Evolutionary conservation across 2,113 vertebrate genomes (phyloP), one percentile per base, ranked within the genome.

Genomic region (Eulemur macaco): DNA sequence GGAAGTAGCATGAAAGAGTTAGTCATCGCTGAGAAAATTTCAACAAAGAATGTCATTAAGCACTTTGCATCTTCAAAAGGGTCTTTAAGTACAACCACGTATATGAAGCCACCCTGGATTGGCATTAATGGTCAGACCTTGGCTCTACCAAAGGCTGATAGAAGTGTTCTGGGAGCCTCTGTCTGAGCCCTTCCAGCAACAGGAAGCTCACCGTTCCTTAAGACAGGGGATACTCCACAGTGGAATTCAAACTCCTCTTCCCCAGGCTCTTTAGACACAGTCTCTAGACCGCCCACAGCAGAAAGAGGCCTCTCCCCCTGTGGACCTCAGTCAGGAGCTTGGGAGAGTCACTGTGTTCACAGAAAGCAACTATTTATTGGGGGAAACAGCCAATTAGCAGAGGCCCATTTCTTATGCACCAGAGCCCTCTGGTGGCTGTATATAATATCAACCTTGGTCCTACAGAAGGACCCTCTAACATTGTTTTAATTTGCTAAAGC

Each of bases 391-490:
- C 20, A 4, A 9, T 9, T 1, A 13, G 29, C 25, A 23, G 47
- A 39, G 9, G 4, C 23, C 34, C 23, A 34, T 94, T 86, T 74
- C 54, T 97, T 93, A 15, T n/a, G 42, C 52, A 12, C 13, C 0
- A 25, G 86, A 0, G 95, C 93, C 96, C 86, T 64, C 97, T 97
- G 91, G 93, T 97, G 97, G 95, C 69, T 6, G 4, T 1, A 4
- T 3, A 1, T 18, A 21, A 3, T 3, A 1, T 18, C 18, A 78
- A 54, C 37, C n/a, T 13, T 3, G 8, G 5, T 45, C 25, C 64
- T 66, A 23, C 37, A 25, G 31, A n/a, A 25, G 31, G 54, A 29
- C 27, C 2, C 8, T 47, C 25, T 6, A 56, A 18, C 18, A 37
- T 52, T 50, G 42, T 81, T 93, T 77, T 58, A 21, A 81, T 58